A percentile compares a stretch with the other conserved stretches of the same genome.
phyloP scores from a whole-genome alignment of 2,113 vertebrate genomes.

The Heteronetta atricapilla region DNA sequence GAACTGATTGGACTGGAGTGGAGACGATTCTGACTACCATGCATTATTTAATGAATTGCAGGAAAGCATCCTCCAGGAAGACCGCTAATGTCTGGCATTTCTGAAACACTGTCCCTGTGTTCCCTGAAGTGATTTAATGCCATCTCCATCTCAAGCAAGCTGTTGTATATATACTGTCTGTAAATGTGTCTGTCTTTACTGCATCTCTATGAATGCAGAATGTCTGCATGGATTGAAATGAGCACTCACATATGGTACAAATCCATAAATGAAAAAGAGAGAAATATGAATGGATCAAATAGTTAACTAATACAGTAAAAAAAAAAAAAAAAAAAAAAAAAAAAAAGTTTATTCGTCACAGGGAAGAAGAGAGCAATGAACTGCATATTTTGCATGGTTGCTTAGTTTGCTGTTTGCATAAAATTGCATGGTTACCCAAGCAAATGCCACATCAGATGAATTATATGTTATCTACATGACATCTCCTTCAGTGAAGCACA shows the following conservation, averaged over 20 bases:
- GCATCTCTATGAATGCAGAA: neutral
- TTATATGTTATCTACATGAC: slow-evolving; percentile 11
- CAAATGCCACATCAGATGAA: slow-evolving; percentile 54
- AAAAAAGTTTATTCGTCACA: neutral
- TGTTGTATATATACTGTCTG: neutral
- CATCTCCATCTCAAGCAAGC: fast-evolving
- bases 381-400: neutral
- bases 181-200: neutral
- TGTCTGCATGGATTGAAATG: neutral
- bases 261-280: neutral
- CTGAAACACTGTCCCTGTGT: neutral
- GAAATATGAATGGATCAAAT: slow-evolving; percentile 36
- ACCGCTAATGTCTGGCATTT: neutral
- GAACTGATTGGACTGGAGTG: neutral
- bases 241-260: neutral
- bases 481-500: neutral
- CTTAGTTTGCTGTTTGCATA: slow-evolving; percentile 2
- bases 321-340: neutral
- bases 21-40: neutral
- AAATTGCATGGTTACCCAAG: neutral
- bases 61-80: neutral
- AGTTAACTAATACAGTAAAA: neutral
- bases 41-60: neutral
- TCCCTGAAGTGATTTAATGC: neutral
- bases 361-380: slow-evolving; percentile 28